A percentile compares a stretch with the other conserved stretches of the same genome.
Conservation (phyloP, 2,113 vertebrate genomes). For the Engystomops pustulosus region DNA sequence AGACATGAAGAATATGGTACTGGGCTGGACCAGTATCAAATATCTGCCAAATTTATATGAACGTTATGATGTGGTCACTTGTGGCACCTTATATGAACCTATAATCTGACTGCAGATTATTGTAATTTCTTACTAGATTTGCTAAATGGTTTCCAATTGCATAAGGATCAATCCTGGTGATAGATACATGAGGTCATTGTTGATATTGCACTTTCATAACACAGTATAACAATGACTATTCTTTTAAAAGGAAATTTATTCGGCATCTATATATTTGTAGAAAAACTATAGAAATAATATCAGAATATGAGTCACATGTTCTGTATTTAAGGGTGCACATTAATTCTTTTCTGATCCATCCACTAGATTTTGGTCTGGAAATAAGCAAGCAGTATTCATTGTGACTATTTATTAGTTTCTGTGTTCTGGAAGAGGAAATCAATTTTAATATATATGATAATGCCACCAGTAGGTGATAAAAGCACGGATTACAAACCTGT, state of each 20-base stretch:
- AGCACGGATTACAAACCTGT: not conserved
- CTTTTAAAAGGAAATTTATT: not conserved
- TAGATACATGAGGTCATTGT: not conserved
- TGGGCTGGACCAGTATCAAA: too few species aligned
- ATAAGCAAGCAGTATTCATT: constrained; percentile 22
- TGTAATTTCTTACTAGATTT: too few species aligned
- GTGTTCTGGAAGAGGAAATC: constrained; percentile 43
- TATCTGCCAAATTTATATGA: too few species aligned
- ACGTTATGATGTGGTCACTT: too few species aligned
- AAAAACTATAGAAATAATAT: not conserved
- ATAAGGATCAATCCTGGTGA: not conserved
- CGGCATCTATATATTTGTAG: not conserved
- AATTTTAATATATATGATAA: constrained; percentile 19
- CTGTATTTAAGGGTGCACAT: not conserved
- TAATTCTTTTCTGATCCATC: constrained; percentile 2
- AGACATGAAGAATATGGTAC: too few species aligned
- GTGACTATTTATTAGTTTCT: constrained; percentile 34
- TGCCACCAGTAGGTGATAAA: constrained; percentile 5
- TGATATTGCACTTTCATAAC: not conserved
- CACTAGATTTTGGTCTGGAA: not conserved
- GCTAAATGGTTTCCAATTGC: too few species aligned
- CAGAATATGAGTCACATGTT: not conserved
- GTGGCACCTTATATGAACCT: too few species aligned
- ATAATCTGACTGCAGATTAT: too few species aligned
- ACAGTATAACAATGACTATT: too few species aligned